A percentile compares a stretch with the other conserved stretches of the same genome.
Conservation (phyloP, 1,140 invertebrate genomes). For the Zaprionus nigranus region DNA sequence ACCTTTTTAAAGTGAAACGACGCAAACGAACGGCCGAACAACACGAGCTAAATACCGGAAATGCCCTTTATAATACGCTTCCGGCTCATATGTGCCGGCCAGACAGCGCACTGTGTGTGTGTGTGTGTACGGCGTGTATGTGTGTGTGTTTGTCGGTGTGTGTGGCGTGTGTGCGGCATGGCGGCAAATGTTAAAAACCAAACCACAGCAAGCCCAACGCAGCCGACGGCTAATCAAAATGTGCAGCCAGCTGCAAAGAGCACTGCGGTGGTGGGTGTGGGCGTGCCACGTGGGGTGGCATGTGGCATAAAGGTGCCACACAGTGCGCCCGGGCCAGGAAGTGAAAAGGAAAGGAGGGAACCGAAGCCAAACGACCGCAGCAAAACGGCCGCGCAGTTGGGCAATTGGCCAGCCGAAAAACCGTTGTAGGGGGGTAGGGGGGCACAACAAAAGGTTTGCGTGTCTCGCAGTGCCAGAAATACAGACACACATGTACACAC, state of each 20-base stretch:
- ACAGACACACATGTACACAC: neutral
- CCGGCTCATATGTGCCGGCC: conserved; percentile 68
- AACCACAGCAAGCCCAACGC: conserved; percentile 39
- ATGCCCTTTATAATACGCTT: conserved; percentile 80
- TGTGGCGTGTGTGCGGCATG: conserved; percentile 32
- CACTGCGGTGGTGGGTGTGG: conserved; percentile 12
- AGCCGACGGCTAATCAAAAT: conserved; percentile 75
- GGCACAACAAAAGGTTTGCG: neutral
- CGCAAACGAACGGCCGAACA: conserved; percentile 43
- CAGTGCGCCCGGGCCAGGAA: neutral
- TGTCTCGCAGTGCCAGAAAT: conserved; percentile 7
- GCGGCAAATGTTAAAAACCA: conserved; percentile 65
- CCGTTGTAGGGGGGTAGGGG: neutral
- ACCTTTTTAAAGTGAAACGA: conserved; percentile 48
- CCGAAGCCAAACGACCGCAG: neutral
- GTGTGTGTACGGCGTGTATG: conserved; percentile 15
- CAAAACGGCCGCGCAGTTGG: conserved; percentile 4
- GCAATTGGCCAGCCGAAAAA: conserved; percentile 10
- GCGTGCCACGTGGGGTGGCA: neutral
- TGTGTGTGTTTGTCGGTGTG: conserved; percentile 15
- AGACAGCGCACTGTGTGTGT: conserved; percentile 45
- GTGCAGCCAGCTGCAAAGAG: conserved; percentile 72
- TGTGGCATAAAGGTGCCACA: conserved; percentile 30
- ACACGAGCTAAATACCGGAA: conserved; percentile 75
- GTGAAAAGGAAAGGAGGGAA: neutral